Evolutionary conservation across 2,113 vertebrate species (phyloP).

Genomic region (Apteryx owenii): DNA sequence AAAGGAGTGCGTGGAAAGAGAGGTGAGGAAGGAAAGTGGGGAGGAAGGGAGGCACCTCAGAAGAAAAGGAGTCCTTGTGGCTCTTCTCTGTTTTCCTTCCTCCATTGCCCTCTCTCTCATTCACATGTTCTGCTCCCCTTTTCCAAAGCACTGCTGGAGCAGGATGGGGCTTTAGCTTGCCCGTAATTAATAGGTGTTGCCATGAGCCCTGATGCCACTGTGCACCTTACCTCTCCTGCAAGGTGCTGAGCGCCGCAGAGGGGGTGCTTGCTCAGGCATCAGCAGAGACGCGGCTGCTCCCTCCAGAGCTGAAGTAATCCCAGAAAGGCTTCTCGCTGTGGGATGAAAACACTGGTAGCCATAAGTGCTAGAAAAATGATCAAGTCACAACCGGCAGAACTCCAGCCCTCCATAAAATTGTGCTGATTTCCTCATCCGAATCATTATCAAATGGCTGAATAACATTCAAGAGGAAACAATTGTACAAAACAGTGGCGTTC

Average conservation of each 20-base stretch:
- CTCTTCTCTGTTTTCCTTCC: neutral
- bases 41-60: neutral
- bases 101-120: neutral
- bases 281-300: neutral
- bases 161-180: neutral
- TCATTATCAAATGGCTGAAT: neutral
- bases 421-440: neutral
- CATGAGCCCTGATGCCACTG: neutral
- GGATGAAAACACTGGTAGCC: neutral
- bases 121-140: neutral
- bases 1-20: neutral
- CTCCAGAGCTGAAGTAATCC: neutral
- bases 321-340: neutral
- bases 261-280: neutral
- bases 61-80: neutral
- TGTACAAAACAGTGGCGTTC: neutral
- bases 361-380: neutral
- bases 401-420: neutral
- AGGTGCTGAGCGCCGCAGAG: rapidly evolving
- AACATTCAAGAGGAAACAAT: neutral
- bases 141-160: neutral
- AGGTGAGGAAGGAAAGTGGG: neutral
- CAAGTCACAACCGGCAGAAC: constrained; percentile 13
- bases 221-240: rapidly evolving
- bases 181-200: neutral